A percentile compares a stretch with the other conserved stretches of the same genome.
These are phyloP conservation scores for Mellivora capensis DNA, from an alignment of 2,113 vertebrate species.

Conservation along the genomic window DNA sequence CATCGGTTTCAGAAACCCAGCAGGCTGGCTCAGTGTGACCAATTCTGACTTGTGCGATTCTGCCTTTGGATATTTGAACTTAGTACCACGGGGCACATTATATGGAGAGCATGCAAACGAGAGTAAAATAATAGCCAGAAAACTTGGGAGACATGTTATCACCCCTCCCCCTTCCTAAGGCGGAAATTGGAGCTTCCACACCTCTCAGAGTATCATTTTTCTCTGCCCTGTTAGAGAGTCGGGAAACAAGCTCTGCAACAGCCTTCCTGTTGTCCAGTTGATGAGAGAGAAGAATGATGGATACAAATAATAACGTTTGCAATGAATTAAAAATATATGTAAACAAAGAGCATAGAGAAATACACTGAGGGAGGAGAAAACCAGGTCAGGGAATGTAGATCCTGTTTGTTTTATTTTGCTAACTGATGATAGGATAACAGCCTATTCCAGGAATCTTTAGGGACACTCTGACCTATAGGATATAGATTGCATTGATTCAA, in stretches of 20 bases:
- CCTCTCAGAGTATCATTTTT: neutral
- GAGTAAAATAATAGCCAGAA: neutral
- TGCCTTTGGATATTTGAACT: neutral
- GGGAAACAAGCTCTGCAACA: neutral
- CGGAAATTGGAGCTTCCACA: neutral
- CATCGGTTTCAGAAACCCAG: neutral
- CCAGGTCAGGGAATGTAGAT: neutral
- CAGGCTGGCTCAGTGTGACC: neutral
- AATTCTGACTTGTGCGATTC: neutral
- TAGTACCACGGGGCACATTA: fast-evolving
- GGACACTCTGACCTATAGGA: neutral
- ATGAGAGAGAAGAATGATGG: neutral
- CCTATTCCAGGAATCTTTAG: neutral
- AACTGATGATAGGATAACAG: neutral
- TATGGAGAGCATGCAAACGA: neutral
- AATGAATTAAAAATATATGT: neutral
- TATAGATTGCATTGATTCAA: neutral
- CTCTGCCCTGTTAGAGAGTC: neutral
- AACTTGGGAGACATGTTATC: neutral
- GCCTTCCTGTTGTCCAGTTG: neutral
- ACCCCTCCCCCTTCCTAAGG: neutral
- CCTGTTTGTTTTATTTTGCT: neutral
- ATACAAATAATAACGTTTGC: neutral
- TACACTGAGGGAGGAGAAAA: neutral
- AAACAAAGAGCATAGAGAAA: neutral